Evolutionary conservation across 2,797 vertebrate species (phyloP), one percentile per base, ranked within the genome.

Genomic region (Tadarida brasiliensis): DNA sequence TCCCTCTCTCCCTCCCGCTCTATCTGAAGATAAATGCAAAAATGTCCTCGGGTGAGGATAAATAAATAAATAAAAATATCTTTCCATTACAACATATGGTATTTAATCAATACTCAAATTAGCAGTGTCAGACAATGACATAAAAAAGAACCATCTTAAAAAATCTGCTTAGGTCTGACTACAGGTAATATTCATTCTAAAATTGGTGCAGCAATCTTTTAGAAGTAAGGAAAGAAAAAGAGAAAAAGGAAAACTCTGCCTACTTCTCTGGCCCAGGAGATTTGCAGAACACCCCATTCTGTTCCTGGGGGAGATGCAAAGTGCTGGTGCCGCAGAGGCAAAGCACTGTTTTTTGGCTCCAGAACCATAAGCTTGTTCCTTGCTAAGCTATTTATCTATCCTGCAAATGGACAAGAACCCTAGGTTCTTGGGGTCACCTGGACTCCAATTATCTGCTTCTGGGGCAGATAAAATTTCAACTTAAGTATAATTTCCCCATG

Each of bases 331-430:
- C 95, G 84, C 14, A 90, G 76, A 97, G 65, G 73, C 88, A 83
- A 96, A 70, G 95, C 88, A 44, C 67, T 22, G 33, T 47, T 57
- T 95, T 96, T 71, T 44, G 74, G 26, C 9, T 95, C 63, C 78
- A 14, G 78, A n/a, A 70, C 19, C 20, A 28, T 49, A 95, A 92
- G 4, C 10, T 39, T 94, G 92, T 14, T 77, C 61, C 49, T 96
- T 95, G 91, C 71, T 96, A 88, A 90, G 81, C 88, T 78, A 6
- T 84, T 97, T 86, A 51, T 87, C 96, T 91, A 61, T 54, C 30
- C 65, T 49, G 30, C 7, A 61, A 74, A 57, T 20, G 15, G 44
- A 56, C 33, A 63, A 59, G 33, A 6, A 67, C 4, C 3, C 71
- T 44, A 12, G 35, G n/a, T 44, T 49, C 56, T 86, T 16, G 12